Evolutionary conservation across 2,797 vertebrate species (phyloP).

Genomic region (Protosalanx chinensis): DNA sequence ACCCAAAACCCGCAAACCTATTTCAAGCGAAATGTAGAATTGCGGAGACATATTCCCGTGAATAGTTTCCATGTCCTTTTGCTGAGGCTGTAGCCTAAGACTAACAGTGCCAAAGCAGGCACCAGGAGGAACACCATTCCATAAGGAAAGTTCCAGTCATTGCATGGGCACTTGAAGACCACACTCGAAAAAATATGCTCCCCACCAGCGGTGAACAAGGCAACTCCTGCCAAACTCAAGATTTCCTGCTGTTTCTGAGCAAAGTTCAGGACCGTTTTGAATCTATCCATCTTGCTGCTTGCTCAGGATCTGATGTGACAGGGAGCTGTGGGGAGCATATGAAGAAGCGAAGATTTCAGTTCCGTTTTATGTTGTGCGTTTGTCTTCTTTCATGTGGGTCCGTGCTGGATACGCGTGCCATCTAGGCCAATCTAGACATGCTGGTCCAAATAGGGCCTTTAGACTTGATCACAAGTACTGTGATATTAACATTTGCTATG

Average conservation of each 20-base stretch:
- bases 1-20: background rate
- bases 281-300: conserved; percentile 60
- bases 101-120: conserved; percentile 73
- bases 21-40: conserved; percentile 13
- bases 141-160: conserved; percentile 63
- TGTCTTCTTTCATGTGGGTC: background rate
- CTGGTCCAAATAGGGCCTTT: background rate
- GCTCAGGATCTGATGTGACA: background rate
- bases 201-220: conserved; percentile 66
- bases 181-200: conserved; percentile 72
- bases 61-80: conserved; percentile 63
- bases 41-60: conserved; percentile 60
- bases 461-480: background rate
- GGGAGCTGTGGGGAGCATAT: background rate
- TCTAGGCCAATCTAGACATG: no score
- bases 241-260: conserved; percentile 36
- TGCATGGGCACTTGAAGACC: conserved; percentile 80
- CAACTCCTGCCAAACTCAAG: conserved; percentile 63
- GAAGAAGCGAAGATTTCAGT: background rate
- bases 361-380: background rate
- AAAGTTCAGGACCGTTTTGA: conserved; percentile 49
- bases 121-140: conserved; percentile 74
- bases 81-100: conserved; percentile 67
- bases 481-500: no score
- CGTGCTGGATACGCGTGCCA: background rate